Conservation (phyloP, 2,888 invertebrate genomes). For the Orthonychiurus folsomi region DNA sequence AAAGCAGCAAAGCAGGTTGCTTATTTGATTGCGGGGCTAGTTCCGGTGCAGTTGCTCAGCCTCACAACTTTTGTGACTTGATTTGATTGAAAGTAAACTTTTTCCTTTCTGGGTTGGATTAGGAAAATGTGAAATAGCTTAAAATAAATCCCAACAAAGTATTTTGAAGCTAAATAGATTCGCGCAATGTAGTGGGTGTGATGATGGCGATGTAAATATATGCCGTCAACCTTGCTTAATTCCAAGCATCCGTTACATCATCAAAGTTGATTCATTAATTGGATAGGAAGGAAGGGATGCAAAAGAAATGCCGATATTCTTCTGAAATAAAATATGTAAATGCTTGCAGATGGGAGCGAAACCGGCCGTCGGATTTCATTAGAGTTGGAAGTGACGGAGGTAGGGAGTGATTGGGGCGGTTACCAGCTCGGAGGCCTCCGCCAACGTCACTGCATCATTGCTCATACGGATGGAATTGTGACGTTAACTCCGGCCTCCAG, state of each 20-base stretch:
- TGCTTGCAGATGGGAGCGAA: conserved; percentile 48
- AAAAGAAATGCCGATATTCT: neutral
- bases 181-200: too few relatives aligned
- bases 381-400: conserved; percentile 58
- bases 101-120: too few relatives aligned
- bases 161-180: too few relatives aligned
- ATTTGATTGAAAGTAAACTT: too few relatives aligned
- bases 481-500: conserved; percentile 77
- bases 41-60: too few relatives aligned
- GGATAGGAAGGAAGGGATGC: too few relatives aligned
- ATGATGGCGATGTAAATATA: too few relatives aligned
- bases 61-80: too few relatives aligned
- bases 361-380: conserved; percentile 48
- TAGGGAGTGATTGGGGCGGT: conserved; percentile 62
- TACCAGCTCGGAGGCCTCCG: conserved; percentile 36
- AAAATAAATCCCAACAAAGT: too few relatives aligned
- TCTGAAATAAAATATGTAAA: neutral
- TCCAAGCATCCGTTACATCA: neutral
- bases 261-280: neutral
- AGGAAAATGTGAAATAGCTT: too few relatives aligned
- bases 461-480: conserved; percentile 80
- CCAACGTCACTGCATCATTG: conserved; percentile 86
- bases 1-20: too few relatives aligned
- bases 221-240: neutral
- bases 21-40: too few relatives aligned